Base-by-base conservation (phyloP, 2,113 vertebrate genomes). In the Uria lomvia region DNA sequence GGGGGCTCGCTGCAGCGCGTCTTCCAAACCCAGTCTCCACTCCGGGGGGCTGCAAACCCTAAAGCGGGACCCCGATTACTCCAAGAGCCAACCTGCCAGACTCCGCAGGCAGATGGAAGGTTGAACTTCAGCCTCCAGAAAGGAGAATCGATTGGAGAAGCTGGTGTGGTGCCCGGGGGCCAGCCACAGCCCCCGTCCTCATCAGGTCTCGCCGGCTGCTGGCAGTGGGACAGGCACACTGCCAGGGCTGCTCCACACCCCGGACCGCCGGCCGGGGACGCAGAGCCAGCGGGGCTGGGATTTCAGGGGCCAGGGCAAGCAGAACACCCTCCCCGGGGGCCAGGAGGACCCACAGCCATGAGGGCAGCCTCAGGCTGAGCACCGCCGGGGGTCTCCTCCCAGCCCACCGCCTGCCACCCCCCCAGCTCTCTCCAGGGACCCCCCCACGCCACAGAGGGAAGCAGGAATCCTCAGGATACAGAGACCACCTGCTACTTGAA, bases 1-100 rank as follows among this genome's bases (percentile, higher is more conserved):
- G 26, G 11, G n/a, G 34, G 15, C 49, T 58, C 6, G 2, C 47
- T 36, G 36, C 45, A 12, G 38, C 4, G 1, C 1, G 0, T 12
- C 78, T 34, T 53, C 45, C 42, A n/a, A 62, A 40, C 15, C 23
- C 23, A 34, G 29, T 29, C 32, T 34, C 22, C 29, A 17, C 45
- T 32, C 4, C 3, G 15, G 45, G 18, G 13, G 58, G 27, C 22
- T 10, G 1, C 9, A 8, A 32, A 24, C 47, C 53, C 62, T 12
- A 16, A 6, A 19, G 59, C 22, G 12, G 58, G 34, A 52, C 29
- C 17, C 20, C 1, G 2, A 30, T 19, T 36, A 18, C 60, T 22
- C 24, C 4, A 4, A 55, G 40, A n/a, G n/a, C 72, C 40, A 9
- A 24, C 30, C 20, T 40, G 38, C 38, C 71, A 32, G n/a, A 49